Conservation (phyloP, 2,113 vertebrate species). For the Sigmodon hispidus region DNA sequence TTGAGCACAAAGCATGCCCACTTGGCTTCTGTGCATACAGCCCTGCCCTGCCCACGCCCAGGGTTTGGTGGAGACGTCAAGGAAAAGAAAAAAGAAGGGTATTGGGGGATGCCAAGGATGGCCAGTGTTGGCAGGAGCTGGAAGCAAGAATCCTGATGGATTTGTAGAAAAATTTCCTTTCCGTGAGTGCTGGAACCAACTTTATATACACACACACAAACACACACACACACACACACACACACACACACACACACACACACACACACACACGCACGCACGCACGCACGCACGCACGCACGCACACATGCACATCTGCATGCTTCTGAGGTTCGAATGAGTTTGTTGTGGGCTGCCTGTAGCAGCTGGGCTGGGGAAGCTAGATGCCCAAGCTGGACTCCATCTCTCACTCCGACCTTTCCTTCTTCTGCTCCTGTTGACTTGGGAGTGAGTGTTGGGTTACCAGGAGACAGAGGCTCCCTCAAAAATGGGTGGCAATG, state of each 20-base stretch:
- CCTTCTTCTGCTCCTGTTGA: background rate
- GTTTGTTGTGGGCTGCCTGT: no score
- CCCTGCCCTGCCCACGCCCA: background rate
- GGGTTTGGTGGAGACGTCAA: background rate
- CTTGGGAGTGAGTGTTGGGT: background rate
- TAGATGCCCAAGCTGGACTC: background rate
- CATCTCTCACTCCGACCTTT: no score
- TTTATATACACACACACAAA: no score
- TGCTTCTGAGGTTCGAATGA: fast-evolving
- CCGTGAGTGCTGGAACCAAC: fast-evolving
- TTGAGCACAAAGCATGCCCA: background rate
- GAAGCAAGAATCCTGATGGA: background rate
- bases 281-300: no score
- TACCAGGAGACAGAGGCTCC: background rate
- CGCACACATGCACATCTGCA: no score
- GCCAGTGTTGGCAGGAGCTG: fast-evolving
- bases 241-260: no score
- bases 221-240: no score
- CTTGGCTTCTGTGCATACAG: fast-evolving
- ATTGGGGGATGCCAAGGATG: fast-evolving
- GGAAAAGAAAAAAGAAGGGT: background rate
- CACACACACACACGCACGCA: background rate
- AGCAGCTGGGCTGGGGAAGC: background rate
- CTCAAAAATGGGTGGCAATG: background rate
- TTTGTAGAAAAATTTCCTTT: background rate